These are phyloP conservation scores for Dryomyza anilis DNA, from an alignment of 2,888 invertebrate genomes.

Conservation along the genomic window DNA sequence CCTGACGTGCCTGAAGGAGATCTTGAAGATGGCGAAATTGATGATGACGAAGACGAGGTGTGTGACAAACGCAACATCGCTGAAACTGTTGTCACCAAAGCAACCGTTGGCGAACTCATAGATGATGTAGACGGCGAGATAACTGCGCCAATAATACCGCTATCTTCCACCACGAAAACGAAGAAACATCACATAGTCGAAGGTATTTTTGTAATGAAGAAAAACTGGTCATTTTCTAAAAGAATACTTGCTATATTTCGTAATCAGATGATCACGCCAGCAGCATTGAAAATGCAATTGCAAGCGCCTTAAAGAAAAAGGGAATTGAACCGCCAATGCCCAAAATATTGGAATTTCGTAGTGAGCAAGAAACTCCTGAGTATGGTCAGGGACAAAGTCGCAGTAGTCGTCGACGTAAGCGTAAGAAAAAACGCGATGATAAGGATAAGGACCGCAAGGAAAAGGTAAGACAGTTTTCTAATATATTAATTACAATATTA, in stretches of 20 bases:
- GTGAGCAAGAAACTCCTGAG: slow-evolving; percentile 65
- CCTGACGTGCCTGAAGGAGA: background rate
- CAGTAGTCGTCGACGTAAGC: slow-evolving; percentile 55
- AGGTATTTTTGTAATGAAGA: slow-evolving; percentile 53
- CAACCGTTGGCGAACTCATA: background rate
- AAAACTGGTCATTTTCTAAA: background rate
- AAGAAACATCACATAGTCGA: slow-evolving; percentile 64
- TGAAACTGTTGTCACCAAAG: slow-evolving; percentile 2
- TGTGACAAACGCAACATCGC: slow-evolving; percentile 32
- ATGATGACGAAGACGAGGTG: slow-evolving; percentile 66
- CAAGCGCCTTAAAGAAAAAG: slow-evolving; percentile 75
- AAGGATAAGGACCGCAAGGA: slow-evolving; percentile 51
- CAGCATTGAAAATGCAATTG: slow-evolving; percentile 78
- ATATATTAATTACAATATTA: background rate
- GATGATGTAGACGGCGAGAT: background rate
- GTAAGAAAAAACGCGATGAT: slow-evolving; percentile 54
- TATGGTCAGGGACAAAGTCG: slow-evolving; percentile 43
- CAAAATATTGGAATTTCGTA: slow-evolving; percentile 61
- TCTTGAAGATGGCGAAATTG: slow-evolving; percentile 87
- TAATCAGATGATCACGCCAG: slow-evolving; percentile 75
- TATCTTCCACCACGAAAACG: slow-evolving; percentile 47
- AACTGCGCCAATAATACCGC: slow-evolving; percentile 17
- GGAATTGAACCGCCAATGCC: slow-evolving; percentile 61
- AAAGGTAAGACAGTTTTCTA: slow-evolving; percentile 34
- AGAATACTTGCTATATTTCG: too few relatives aligned